A percentile compares a stretch with the other conserved stretches of the same genome.
These are phyloP conservation scores for Chionis minor DNA, from an alignment of 2,113 vertebrate genomes.

Conservation along the genomic window DNA sequence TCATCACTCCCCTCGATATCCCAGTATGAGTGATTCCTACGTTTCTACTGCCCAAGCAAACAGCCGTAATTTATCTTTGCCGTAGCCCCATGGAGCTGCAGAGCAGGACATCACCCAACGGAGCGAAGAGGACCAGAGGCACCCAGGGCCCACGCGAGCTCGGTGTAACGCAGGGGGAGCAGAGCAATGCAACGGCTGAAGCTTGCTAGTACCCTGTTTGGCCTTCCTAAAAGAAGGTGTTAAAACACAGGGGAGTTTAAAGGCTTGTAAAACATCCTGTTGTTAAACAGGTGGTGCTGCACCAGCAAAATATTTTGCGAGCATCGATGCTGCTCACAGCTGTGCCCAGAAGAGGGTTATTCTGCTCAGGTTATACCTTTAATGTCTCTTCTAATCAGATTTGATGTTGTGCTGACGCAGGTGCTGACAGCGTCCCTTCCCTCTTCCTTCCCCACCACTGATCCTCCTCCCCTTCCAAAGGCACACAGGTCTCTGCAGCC, in stretches of 20 bases:
- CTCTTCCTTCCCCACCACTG: background rate
- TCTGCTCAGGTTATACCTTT: background rate
- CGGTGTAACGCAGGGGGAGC: background rate
- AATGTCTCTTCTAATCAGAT: background rate
- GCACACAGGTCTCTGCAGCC: background rate
- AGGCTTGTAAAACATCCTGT: background rate
- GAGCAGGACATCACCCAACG: background rate
- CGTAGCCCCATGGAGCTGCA: accelerated
- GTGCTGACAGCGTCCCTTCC: background rate
- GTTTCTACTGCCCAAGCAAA: background rate
- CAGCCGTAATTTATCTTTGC: background rate
- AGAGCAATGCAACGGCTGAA: background rate
- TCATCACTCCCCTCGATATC: background rate
- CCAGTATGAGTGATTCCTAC: background rate
- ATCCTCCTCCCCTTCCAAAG: background rate
- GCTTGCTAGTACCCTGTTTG: background rate
- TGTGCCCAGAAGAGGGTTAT: background rate
- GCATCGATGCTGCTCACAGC: background rate
- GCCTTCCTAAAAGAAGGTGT: background rate
- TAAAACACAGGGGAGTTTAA: background rate
- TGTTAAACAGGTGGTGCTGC: background rate
- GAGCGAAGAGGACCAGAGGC: background rate
- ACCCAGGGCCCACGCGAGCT: background rate
- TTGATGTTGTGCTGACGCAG: background rate
- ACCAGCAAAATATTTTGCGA: background rate